Evolutionary conservation across 2,797 vertebrate genomes (phyloP), one percentile per base, ranked within the genome.

Genomic region (Callimico goeldii): DNA sequence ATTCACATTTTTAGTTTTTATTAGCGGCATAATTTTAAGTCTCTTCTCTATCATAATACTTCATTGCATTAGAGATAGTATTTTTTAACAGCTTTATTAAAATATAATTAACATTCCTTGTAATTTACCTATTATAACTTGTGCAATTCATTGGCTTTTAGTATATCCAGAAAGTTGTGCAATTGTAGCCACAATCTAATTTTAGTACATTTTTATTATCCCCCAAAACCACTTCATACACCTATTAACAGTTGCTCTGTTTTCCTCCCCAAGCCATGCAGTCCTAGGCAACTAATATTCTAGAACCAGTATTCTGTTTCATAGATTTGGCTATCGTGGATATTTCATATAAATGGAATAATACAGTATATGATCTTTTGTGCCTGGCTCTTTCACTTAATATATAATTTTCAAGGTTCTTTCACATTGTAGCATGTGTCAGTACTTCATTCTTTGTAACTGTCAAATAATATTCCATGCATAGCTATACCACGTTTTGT

Each of bases 51-150:
- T 84, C 46, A 52, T 73, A 84, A 22, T 4, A 84, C 24, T 52
- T 96, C 14, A 85, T 88, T 82, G n/a, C 48, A 52, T 50, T 85
- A 81, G 57, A 85, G 17, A 73, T 83, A 41, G 1, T 28, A 77
- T 83, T 88, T 94, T 86, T 91, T 75, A 79, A 72, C 22, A 92
- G 52, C 36, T 81, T 91, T 81, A 48, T 46, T 67, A 58, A 82
- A 20, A 81, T 94, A 12, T 89, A 85, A 46, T 85, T 81, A 80
- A 77, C 50, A 72, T 86, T 72, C 20, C 3, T 48, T 61, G 4
- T 83, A 57, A 70, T 57, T 76, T 46, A 46, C 22, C 26, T 33
- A 83, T 52, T 76, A 36, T 83, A 84, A 75, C 67, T 24, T 64
- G 6, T 67, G 30, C 4, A 84, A 0, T 55, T 55, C 30, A 76